Percentiles rank a stretch among this genome's conserved stretches.
phyloP scores from a whole-genome alignment of 2,113 vertebrate species.

The Dromas ardeola region DNA sequence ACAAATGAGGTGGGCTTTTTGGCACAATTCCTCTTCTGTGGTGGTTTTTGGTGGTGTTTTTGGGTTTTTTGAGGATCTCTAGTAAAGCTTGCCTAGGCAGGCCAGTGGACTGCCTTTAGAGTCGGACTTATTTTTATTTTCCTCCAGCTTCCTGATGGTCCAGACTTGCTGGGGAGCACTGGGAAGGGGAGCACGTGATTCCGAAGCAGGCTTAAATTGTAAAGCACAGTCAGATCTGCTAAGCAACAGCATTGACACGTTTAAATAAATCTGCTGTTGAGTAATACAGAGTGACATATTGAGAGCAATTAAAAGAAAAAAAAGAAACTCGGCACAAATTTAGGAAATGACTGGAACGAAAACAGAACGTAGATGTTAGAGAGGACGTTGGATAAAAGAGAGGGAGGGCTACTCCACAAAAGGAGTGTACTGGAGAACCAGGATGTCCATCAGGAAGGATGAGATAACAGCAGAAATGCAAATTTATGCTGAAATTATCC shows the following conservation, averaged over 20 bases:
- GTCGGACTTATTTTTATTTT: background rate
- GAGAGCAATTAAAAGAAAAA: slow-evolving; percentile 57
- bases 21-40: background rate
- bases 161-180: background rate
- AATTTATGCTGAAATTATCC: background rate
- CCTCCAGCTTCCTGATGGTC: background rate
- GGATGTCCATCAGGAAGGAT: background rate
- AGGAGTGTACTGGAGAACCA: background rate
- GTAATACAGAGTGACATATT: slow-evolving; percentile 64
- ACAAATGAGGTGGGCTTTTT: background rate
- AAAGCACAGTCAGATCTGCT: slow-evolving; percentile 41
- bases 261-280: slow-evolving; percentile 50
- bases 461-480: background rate
- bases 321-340: background rate
- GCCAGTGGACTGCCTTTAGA: background rate
- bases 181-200: background rate
- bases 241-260: slow-evolving; percentile 62
- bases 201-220: background rate
- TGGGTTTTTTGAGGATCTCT: background rate
- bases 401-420: background rate
- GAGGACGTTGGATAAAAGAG: background rate
- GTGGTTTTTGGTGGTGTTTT: background rate
- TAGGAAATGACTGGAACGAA: slow-evolving; percentile 31
- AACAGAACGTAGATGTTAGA: background rate
- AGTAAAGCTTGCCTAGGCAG: background rate